Evolutionary conservation across 2,113 vertebrate genomes (phyloP), one percentile per base, ranked within the genome.

Genomic region (Phylloscopus trochiloides): DNA sequence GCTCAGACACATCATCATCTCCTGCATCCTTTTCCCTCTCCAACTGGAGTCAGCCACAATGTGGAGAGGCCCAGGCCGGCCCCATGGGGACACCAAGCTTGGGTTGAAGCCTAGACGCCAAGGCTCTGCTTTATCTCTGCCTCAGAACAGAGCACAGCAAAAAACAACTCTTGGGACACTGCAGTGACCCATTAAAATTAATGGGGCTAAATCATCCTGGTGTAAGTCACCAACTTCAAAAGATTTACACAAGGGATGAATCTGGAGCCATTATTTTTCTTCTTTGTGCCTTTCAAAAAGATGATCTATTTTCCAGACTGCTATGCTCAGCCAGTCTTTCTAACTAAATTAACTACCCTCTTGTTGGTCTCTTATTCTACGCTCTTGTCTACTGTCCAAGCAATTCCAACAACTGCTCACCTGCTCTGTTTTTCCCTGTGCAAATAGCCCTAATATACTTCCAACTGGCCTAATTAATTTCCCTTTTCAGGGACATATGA

Each of bases 221-320:
- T 86, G 65, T 67, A 93, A 94, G 59, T 48, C 75, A 90, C 84
- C 32, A 86, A 38, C 92, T 96, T 96, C 93, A 96, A 94, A 96
- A 88, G 94, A 86, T 80, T 93, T 94, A 86, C 93, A 95, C 79
- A 88, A 45, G 79, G 72, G 85, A 94, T 88, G n/a, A 92, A 94
- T 90, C 72, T 81, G 86, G 45, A 90, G 34, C n/a, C 63, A 48
- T 95, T 92, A 71, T 77, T 95, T 97, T 88, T 86, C 68, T 86
- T 88, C 82, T 88, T 72, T 93, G 61, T 86, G 75, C 72, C 82
- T 94, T 92, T 93, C 82, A 86, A 83, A 95, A 92, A 74, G 76
- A 93, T 88, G 73, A 97, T 97, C 78, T 95, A 77, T 81, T 96
- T 97, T 95, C 93, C 96, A 97, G 96, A 94, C 36, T 31, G 43